A percentile compares a stretch with the other conserved stretches of the same genome.
These are phyloP conservation scores for Andrena dorsata DNA, from an alignment of 2,888 invertebrate species.

Conservation along the genomic window DNA sequence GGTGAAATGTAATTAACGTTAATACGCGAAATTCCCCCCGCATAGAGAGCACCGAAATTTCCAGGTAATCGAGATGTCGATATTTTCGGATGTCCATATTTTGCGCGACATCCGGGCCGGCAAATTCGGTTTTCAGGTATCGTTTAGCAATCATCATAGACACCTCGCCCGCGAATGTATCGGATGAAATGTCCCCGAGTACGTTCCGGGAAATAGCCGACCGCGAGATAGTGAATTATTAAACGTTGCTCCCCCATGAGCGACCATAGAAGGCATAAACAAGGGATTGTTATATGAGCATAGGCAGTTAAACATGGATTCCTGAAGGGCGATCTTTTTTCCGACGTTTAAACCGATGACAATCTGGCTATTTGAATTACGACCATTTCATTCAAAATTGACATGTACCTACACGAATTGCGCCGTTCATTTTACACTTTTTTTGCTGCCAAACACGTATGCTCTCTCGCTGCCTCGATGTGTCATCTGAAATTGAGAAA, in stretches of 20 bases:
- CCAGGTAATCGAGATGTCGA: slow-evolving; percentile 51
- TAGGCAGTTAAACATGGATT: too few species aligned
- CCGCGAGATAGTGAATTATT: not conserved
- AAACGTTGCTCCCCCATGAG: not conserved
- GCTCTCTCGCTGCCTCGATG: not conserved
- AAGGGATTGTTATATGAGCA: too few species aligned
- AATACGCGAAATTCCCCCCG: slow-evolving; percentile 33
- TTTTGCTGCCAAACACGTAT: not conserved
- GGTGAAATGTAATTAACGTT: slow-evolving; percentile 56
- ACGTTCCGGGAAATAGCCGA: not conserved
- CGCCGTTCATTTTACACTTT: not conserved
- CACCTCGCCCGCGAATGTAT: not conserved
- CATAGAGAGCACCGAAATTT: slow-evolving; percentile 42
- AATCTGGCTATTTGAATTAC: not conserved
- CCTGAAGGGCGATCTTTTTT: too few species aligned
- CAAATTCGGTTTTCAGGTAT: slow-evolving; percentile 50
- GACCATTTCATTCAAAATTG: not conserved
- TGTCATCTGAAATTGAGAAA: not conserved
- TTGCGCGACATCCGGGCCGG: slow-evolving; percentile 4
- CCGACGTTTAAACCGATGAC: too few species aligned
- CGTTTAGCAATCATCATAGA: slow-evolving; percentile 26
- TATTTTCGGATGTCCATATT: slow-evolving; percentile 36
- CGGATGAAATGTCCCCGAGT: not conserved
- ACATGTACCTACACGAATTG: not conserved
- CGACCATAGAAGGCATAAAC: too few species aligned